Base-by-base conservation (phyloP, 2,113 vertebrate species). In the Seriola dumerili region DNA sequence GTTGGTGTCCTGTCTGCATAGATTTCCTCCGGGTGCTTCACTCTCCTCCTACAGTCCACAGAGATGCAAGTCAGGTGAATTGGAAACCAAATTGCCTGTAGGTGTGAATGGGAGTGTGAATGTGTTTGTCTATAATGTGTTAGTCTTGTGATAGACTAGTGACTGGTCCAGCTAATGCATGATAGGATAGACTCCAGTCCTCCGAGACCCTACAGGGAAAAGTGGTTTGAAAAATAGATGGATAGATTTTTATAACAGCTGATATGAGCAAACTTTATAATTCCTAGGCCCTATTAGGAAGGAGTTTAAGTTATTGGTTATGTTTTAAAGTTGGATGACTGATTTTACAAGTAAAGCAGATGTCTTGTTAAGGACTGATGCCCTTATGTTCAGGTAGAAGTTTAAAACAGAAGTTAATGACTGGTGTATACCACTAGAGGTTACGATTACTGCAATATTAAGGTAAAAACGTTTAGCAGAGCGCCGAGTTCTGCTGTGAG, bases 51-150 rank as follows among this genome's bases (percentile, higher is more conserved):
- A 61, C 52, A 23, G 46, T 63, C 17, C n/a, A 21, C 8, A 74
- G 19, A 54, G 55, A 46, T 75, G 62, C 13, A 42, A 44, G 61
- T 4, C 14, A 34, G 21, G 34, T 81, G 66, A 67, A 72, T 38
- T 81, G 55, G 55, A 82, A 76, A 71, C 44, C 70, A 57, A 76
- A 77, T 58, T 72, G 58, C 63, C 64, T 58, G 58, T 62, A 32
- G 79, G 74, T 59, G 64, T 46, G 50, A 81, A 68, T 48, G 57
- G 36, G 78, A 70, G 54, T 80, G 77, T 65, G 81, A 72, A 67
- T 48, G 71, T 71, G 59, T 76, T 71, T 78, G 59, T 81, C 63
- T 42, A 11, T 72, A 72, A 72, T 66, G 57, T 48, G 68, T 85
- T 78, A 71, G 44, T 21, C 34, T 12, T 50, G 61, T 68, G 72